These are phyloP conservation scores for Cyclina sinensis DNA, from an alignment of 1,140 invertebrate genomes.

Conservation along the genomic window DNA sequence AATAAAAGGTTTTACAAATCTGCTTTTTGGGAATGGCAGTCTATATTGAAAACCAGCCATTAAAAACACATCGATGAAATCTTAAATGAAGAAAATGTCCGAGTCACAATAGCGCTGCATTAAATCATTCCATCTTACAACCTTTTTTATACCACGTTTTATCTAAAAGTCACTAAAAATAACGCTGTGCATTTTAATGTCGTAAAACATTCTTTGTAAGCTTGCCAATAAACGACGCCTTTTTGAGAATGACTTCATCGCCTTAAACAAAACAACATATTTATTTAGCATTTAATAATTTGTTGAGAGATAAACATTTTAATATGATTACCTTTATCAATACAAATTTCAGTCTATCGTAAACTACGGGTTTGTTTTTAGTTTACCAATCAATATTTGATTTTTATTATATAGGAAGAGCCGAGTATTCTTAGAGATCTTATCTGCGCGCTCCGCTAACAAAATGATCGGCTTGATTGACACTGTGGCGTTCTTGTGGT, in stretches of 20 bases:
- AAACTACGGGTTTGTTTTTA: constrained; percentile 9
- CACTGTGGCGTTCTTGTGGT: neutral
- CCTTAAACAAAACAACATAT: neutral
- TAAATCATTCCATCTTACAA: neutral
- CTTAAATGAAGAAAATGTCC: neutral
- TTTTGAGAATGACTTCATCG: neutral
- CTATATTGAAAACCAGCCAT: neutral
- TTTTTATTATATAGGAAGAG: constrained; percentile 8
- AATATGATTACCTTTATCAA: constrained; percentile 20
- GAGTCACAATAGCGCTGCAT: neutral
- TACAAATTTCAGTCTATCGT: neutral
- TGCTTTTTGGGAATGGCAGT: neutral
- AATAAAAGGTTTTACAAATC: neutral
- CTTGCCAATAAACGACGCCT: neutral
- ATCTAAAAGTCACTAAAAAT: too few species aligned
- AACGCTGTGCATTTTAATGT: neutral
- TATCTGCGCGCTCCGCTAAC: neutral
- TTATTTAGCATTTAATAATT: neutral
- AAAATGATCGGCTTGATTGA: constrained; percentile 3
- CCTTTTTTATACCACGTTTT: too few species aligned
- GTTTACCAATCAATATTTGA: constrained; percentile 26
- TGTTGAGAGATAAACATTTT: neutral
- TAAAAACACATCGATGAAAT: constrained; percentile 17
- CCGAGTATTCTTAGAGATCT: neutral
- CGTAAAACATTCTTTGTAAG: too few species aligned